Base-by-base conservation (phyloP, 2,113 vertebrate genomes). In the Paraplagusia blochii region DNA sequence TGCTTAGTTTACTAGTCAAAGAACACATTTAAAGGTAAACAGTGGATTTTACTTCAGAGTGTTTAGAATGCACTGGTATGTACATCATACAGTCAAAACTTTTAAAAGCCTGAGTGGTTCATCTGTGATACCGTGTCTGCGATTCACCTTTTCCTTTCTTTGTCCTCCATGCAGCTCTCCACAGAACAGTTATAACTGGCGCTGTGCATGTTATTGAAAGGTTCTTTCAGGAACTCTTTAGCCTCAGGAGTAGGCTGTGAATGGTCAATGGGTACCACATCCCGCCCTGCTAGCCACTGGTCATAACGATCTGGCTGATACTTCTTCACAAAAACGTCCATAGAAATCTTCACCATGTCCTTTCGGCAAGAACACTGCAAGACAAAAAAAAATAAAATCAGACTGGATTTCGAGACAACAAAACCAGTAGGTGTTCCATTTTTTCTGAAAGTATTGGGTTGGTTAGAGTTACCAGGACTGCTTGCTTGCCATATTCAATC, bases 301-400 rank as follows among this genome's bases (percentile, higher is more conserved):
- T 95, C 94, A 66, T 98, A 99, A 8, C 95, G 93, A 52, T 98
- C 95, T 0, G 97, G 96, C 80, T 98, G 97, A 80, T 92, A 99
- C 72, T 95, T 96, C 75, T 88, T 92, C 63, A 99, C 97, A 83
- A 99, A 99, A 36, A 98, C 92, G 13, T 97, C 96, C 97, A 99
- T 99, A 58, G 95, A 98, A 64, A 99, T 98, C 87, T 98, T 99
- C 74, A 99, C 97, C 97, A 99, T 98, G 71, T 99, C 97, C 83
- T 98, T 98, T 47, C 97, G 91, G 66, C 97, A 99, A 0, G 95
- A 97, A 67, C 97, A 99, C 97, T 99, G 74, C 5, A 53, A 34
- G 17, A 13, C 9, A 36, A 34, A 42, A 1, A 9, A 15, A 66
- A 6, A 74, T 8, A 46, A 0, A 39, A 17, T 29, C 22, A 29